Evolutionary conservation across 1,140 invertebrate genomes (phyloP).

Genomic region (Aphaenogaster floridana): DNA sequence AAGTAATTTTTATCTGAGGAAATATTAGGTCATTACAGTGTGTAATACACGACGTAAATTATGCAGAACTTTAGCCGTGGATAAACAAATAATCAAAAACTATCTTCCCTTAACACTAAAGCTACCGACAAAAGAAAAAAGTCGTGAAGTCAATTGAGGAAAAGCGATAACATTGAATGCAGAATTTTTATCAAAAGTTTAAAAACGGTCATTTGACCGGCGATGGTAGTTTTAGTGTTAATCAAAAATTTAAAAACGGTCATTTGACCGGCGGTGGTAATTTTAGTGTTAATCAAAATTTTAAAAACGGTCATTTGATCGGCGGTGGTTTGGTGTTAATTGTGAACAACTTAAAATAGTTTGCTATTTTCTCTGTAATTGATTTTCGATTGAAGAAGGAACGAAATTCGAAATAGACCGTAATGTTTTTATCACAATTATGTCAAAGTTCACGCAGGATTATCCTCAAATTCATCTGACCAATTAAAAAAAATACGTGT

Average conservation of each 20-base stretch:
- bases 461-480: not conserved
- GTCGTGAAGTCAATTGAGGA: too few species aligned
- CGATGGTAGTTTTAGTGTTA: too few species aligned
- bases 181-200: too few species aligned
- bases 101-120: not conserved
- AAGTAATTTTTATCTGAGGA: not conserved
- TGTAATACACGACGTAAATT: not conserved
- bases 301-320: too few species aligned
- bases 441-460: not conserved
- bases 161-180: too few species aligned
- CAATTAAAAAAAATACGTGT: not conserved
- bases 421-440: not conserved
- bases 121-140: too few species aligned
- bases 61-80: not conserved
- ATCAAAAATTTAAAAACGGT: too few species aligned
- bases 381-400: not conserved
- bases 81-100: not conserved
- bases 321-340: too few species aligned
- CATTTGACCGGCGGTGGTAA: too few species aligned
- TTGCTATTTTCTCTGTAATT: not conserved
- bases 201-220: too few species aligned
- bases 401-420: not conserved
- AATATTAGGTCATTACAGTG: too few species aligned
- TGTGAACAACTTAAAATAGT: not conserved
- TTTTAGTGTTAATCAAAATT: too few species aligned